Base-by-base conservation (phyloP, 2,113 vertebrate species). In the Gavia stellata region DNA sequence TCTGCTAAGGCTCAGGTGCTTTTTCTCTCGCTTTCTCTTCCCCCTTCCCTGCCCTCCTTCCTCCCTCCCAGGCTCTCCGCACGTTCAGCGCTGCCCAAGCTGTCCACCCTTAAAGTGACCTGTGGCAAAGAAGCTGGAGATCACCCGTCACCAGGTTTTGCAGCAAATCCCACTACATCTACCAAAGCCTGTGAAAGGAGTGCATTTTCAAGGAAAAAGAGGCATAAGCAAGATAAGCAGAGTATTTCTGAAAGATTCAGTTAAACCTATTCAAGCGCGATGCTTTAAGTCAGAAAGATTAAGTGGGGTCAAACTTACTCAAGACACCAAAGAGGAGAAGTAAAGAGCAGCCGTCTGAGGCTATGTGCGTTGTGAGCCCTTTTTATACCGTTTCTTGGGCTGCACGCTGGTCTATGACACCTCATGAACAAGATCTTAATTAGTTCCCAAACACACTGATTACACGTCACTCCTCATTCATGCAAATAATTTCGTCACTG, bases 41-140 rank as follows among this genome's bases (percentile, higher is more conserved):
- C 9, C n/a, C 7, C 9, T 36, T 67, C 45, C 33, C 17, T 49
- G 44, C 44, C 42, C 25, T 36, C 78, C 49, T 55, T 23, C 50
- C 42, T 34, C 49, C 42, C n/a, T 33, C 40, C 23, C 49, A 31
- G 4, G 4, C 15, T 55, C 29, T 63, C 34, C 1, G 0, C 29
- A 10, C 0, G 1, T 17, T 40, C 0, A 63, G 36, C 0, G 0
- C 14, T 66, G 17, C 44, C 45, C 15, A 26, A 58, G 17, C 7
- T 28, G 38, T 3, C 16, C 68, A 81, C 12, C 33, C 49, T 23
- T 23, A 25, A 34, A 58, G 8, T 8, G 44, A 58, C 53, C 44
- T 52, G 36, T 14, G 14, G 10, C 29, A 36, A 36, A 33, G 16
- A 59, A 38, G 53, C 18, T 38, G 87, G 38, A 61, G 23, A 40